Conservation (phyloP, 2,888 invertebrate species). For the Sesia apiformis region DNA sequence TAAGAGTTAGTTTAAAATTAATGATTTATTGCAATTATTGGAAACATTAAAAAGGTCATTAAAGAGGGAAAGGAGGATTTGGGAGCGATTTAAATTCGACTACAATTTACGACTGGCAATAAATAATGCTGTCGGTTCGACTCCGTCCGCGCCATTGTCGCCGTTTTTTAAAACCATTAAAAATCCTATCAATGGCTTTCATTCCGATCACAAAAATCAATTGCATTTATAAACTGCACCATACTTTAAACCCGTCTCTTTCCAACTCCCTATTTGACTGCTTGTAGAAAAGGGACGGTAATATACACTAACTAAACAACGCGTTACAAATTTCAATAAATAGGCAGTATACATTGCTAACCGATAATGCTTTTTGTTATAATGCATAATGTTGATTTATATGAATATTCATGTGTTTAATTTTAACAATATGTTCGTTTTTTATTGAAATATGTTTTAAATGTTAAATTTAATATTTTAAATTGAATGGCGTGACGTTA, state of each 20-base stretch:
- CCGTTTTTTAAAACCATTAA: slow-evolving; percentile 69
- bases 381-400: slow-evolving; percentile 62
- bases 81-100: slow-evolving; percentile 63
- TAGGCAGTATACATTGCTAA: slow-evolving; percentile 67
- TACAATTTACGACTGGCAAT: slow-evolving; percentile 64
- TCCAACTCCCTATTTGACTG: slow-evolving; percentile 19
- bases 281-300: slow-evolving; percentile 12
- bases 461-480: slow-evolving; percentile 30
- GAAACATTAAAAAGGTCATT: slow-evolving; percentile 43
- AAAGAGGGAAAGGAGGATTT: slow-evolving; percentile 49
- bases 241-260: slow-evolving; percentile 25
- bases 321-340: slow-evolving; percentile 71
- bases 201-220: slow-evolving; percentile 52
- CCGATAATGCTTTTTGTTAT: slow-evolving; percentile 63
- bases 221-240: slow-evolving; percentile 16
- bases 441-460: slow-evolving; percentile 23
- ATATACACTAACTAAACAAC: slow-evolving; percentile 34
- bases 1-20: slow-evolving; percentile 3
- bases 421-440: slow-evolving; percentile 34
- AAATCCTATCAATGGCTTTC: slow-evolving; percentile 64
- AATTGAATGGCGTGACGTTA: slow-evolving; percentile 27
- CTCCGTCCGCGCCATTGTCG: slow-evolving; percentile 59
- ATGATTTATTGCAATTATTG: slow-evolving; percentile 59
- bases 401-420: slow-evolving; percentile 70
- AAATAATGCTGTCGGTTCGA: slow-evolving; percentile 56